Base-by-base conservation (phyloP, 2,888 invertebrate species). In the Agrenia bidenticulata region DNA sequence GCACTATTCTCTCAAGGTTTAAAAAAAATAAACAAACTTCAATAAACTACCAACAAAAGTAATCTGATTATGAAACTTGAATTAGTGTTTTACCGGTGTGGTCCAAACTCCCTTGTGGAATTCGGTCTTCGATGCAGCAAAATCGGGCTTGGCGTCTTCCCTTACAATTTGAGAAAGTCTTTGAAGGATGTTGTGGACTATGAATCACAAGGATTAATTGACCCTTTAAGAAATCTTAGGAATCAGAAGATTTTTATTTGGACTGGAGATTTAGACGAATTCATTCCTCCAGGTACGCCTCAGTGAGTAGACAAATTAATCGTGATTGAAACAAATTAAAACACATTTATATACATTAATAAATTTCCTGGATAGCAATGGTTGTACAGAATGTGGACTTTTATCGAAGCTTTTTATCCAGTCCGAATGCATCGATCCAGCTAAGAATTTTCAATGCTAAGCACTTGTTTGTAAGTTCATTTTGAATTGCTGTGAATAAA, bases 1-100 rank as follows among this genome's bases (percentile, higher is more conserved):
- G 74, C 72, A 15, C 51, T 74, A 39, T 74, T 74, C 64, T 72
- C 72, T 15, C 72, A 72, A 66, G 70, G 73, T 73, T 17, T 32
- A 23, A 17, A 19, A 49, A 41, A 21, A 21, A 13, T 13, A 9
- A 7, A 7, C 32, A 19, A n/a, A 11, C 32, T 53, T 21, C 26
- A 26, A 11, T 9, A 11, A 24, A 53, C 9, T 21, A 32, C 2
- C 2, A 32, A 27, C 17, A 55, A 55, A 19, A 41, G 9, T 21
- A 17, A 41, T 41, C 21, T 51, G 32, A 32, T 41, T 57, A 15
- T 19, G 4, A 32, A 24, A 5, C 21, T 7, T 27, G n/a, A 24
- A 27, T 19, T 37, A 74, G 74, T 63, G n/a, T 74, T 72, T 64
- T 74, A 74, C 45, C 61, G 69, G 15, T 74, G 74, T 42, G 73